phyloP scores from a whole-genome alignment of 2,797 vertebrate species.

The Sebastes iracundus region DNA sequence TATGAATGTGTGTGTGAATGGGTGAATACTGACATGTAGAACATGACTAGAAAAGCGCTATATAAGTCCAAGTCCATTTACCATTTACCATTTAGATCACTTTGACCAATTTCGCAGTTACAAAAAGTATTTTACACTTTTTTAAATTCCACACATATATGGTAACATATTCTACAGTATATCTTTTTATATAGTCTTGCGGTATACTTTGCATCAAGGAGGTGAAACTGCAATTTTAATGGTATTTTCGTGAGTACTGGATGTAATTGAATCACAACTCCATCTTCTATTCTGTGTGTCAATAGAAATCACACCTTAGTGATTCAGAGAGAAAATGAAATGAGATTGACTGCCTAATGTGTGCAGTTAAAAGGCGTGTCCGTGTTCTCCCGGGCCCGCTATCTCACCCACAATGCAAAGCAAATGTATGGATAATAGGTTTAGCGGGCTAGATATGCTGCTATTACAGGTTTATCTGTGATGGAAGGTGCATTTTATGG shows the following conservation, averaged over 20 bases:
- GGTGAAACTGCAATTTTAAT: constrained; percentile 20
- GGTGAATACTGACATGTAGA: too few relatives aligned
- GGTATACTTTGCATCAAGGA: neutral
- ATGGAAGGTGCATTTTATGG: constrained; percentile 66
- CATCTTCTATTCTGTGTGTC: constrained; percentile 56
- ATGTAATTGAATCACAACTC: constrained; percentile 69
- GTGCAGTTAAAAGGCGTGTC: constrained; percentile 33
- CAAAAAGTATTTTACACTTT: constrained; percentile 10
- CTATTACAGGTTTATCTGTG: constrained; percentile 68
- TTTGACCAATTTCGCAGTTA: neutral
- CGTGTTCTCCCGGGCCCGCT: constrained; percentile 44
- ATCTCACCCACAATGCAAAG: constrained; percentile 57
- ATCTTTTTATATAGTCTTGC: neutral
- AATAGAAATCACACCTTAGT: constrained; percentile 67
- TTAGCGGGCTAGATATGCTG: constrained; percentile 59
- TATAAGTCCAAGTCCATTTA: too few relatives aligned
- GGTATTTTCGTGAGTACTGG: constrained; percentile 28
- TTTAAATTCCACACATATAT: neutral
- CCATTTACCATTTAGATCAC: too few relatives aligned
- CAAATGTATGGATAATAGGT: constrained; percentile 69
- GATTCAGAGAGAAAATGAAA: constrained; percentile 68
- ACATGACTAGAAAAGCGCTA: too few relatives aligned
- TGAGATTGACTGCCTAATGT: constrained; percentile 55
- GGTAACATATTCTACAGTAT: neutral
- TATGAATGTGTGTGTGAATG: too few relatives aligned